These are phyloP conservation scores for Pagetopsis macropterus DNA, from an alignment of 2,797 vertebrate species.

Conservation along the genomic window DNA sequence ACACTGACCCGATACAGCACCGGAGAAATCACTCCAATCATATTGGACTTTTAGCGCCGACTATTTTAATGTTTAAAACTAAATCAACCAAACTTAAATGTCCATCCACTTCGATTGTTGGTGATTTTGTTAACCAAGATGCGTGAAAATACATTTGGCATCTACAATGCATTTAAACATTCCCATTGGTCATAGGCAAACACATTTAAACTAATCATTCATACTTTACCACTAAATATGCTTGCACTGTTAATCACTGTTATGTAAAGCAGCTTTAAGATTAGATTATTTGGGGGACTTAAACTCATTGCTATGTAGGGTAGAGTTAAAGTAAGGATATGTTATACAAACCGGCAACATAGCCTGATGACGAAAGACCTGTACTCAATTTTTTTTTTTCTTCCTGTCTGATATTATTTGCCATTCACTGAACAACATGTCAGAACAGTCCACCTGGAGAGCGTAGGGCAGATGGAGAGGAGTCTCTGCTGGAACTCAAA, in stretches of 20 bases:
- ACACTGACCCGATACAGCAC: background rate
- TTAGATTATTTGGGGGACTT: background rate
- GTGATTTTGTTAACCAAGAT: too few relatives aligned
- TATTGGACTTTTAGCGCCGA: too few relatives aligned
- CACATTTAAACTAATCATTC: background rate
- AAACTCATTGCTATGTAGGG: background rate
- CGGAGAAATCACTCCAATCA: background rate
- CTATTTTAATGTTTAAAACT: too few relatives aligned
- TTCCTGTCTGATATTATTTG: conserved; percentile 38
- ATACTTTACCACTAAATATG: background rate
- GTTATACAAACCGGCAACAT: conserved; percentile 25
- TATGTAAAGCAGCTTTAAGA: background rate
- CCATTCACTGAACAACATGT: conserved; percentile 61
- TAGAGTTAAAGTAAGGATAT: conserved; percentile 12
- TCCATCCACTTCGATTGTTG: too few relatives aligned
- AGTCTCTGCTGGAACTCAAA: conserved; percentile 60
- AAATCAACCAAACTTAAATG: too few relatives aligned
- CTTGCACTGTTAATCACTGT: background rate
- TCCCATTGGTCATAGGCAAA: too few relatives aligned
- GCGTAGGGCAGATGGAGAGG: conserved; percentile 56
- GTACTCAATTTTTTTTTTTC: background rate
- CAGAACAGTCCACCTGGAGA: conserved; percentile 56
- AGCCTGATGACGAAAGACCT: background rate
- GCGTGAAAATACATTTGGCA: background rate
- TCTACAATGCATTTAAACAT: background rate